These are phyloP conservation scores for Idaea straminata DNA, from an alignment of 2,888 invertebrate genomes.

Conservation along the genomic window DNA sequence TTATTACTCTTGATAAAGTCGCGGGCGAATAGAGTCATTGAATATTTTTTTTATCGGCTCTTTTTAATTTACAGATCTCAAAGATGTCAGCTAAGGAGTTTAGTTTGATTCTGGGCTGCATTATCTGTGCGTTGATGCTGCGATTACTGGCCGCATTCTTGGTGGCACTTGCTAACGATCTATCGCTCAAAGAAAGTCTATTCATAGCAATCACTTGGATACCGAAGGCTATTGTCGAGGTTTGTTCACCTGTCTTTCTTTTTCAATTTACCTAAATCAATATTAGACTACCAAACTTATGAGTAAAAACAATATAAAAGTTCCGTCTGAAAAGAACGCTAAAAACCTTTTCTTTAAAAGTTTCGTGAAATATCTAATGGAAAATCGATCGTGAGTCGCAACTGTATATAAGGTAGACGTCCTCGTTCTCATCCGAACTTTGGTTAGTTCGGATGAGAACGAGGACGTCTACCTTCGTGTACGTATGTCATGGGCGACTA, in stretches of 20 bases:
- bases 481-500: constrained; percentile 6
- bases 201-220: constrained; percentile 72
- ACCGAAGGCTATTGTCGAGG: constrained; percentile 75
- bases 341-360: background rate
- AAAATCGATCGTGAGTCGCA: constrained; percentile 1
- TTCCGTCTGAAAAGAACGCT: background rate
- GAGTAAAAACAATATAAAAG: constrained; percentile 1
- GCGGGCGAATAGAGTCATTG: too few relatives aligned
- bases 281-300: background rate
- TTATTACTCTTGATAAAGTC: too few relatives aligned
- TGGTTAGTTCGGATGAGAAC: constrained; percentile 3
- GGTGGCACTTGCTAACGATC: constrained; percentile 58
- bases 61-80: constrained; percentile 47
- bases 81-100: constrained; percentile 53
- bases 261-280: background rate
- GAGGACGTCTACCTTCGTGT: constrained; percentile 9
- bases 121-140: constrained; percentile 57
- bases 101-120: constrained; percentile 57
- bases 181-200: constrained; percentile 64
- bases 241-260: constrained; percentile 20
- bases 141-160: constrained; percentile 66
- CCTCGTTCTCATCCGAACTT: too few relatives aligned
- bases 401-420: too few relatives aligned
- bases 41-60: too few relatives aligned
- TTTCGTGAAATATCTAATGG: background rate